Conservation (phyloP, 2,113 vertebrate species). For the Hucho hucho region DNA sequence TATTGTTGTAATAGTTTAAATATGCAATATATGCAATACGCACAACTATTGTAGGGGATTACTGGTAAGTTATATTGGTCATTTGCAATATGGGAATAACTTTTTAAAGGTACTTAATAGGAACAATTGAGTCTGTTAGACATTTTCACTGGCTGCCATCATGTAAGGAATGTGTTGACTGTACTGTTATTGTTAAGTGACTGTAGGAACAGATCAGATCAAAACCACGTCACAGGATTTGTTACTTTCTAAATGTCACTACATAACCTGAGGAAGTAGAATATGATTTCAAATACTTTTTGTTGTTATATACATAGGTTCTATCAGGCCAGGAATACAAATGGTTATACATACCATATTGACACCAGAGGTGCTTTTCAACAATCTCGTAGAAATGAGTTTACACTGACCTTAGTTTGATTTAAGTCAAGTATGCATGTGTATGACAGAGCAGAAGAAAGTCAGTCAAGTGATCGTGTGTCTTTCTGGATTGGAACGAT, state of each 20-base stretch:
- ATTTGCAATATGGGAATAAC: not conserved
- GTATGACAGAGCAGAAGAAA: not conserved
- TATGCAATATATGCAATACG: constrained; percentile 31
- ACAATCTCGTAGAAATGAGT: constrained; percentile 19
- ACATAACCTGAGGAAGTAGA: too few relatives aligned
- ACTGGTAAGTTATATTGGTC: not conserved
- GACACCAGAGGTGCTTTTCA: constrained; percentile 1
- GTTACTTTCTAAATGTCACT: too few relatives aligned
- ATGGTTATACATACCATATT: not conserved
- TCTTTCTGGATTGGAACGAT: constrained; percentile 15
- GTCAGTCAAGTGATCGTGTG: not conserved
- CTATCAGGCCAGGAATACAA: too few relatives aligned
- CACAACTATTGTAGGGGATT: not conserved
- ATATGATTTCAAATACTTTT: too few relatives aligned
- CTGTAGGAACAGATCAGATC: too few relatives aligned
- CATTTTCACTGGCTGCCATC: not conserved
- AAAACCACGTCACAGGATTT: too few relatives aligned
- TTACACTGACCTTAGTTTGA: constrained; percentile 36
- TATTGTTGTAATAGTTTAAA: not conserved
- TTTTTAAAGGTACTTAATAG: too few relatives aligned
- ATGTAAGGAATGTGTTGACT: not conserved
- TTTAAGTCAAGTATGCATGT: constrained; percentile 3
- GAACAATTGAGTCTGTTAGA: not conserved
- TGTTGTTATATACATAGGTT: too few relatives aligned
- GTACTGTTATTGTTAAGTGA: not conserved